Evolutionary conservation across 2,888 invertebrate species (phyloP), one percentile per base, ranked within the genome.

Genomic region (Torymus texanus): DNA sequence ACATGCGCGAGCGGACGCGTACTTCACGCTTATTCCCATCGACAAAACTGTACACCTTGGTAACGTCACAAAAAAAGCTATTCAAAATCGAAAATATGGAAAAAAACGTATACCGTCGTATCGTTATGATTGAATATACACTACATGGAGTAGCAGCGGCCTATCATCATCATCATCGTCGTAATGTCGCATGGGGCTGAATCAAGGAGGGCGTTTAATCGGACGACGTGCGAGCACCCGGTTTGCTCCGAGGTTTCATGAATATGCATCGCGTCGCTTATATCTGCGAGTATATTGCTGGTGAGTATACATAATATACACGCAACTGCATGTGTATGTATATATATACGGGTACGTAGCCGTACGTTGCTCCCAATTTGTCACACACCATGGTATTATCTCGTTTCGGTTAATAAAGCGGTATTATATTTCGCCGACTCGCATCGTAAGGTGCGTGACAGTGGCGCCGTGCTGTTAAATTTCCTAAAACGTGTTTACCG

Each of bases 361-460:
- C n/a, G 88, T 86, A 84, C 88, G 86, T 89, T 88, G 88, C 88
- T 89, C 88, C 88, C 89, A 89, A 89, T 89, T 89, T 89, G 89
- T 89, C 89, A 89, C 89, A 89, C 89, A 88, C 87, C 88, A 86
- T 87, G 88, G 88, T 87, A 89, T 88, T 88, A 89, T 88, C 88
- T 87, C 87, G 88, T 89, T 89, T 87, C 84, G 29, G 84, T 85
- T 89, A 89, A 89, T 89, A 88, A 88, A 89, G 88, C 83, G 86
- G 86, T 88, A 87, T 88, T 86, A 86, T 84, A 81, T 82, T 76
- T 61, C 81, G 81, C 78, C 73, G 66, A 79, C 72, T 53, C 24
- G 13, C 8, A 10, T 81, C 72, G 16, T 21, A 0, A 55, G 51
- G 51, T 2, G 51, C 65, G n/a, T 65, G 29, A 41, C 63, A 55